Percentiles rank a stretch among this genome's conserved stretches.
Evolutionary conservation across 1,140 invertebrate genomes (phyloP).

Genomic region (Atta texana): DNA sequence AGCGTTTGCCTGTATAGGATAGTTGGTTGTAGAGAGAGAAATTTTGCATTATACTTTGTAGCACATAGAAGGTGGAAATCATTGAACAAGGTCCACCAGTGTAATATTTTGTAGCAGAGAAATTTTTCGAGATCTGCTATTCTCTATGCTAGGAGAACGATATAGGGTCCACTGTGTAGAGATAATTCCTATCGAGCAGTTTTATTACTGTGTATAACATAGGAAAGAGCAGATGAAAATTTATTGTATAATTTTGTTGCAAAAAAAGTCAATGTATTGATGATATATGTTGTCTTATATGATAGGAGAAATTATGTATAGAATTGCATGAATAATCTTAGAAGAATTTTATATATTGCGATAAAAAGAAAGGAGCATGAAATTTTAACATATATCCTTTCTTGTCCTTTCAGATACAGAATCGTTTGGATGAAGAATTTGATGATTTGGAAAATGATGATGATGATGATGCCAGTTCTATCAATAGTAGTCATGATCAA

Average conservation of each 20-base stretch:
- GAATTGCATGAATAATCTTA: neutral
- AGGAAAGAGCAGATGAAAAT: neutral
- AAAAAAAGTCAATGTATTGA: neutral
- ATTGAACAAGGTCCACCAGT: neutral
- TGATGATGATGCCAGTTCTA: constrained; percentile 79
- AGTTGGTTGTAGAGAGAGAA: neutral
- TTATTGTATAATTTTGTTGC: neutral
- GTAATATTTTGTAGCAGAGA: neutral
- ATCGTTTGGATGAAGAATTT: constrained; percentile 80
- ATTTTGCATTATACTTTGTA: neutral
- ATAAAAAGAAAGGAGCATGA: neutral
- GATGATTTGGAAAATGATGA: constrained; percentile 81
- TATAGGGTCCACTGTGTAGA: neutral
- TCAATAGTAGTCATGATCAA: constrained; percentile 81
- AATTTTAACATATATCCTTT: neutral
- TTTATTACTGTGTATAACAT: neutral
- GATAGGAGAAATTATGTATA: constrained; percentile 1
- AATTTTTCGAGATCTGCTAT: neutral
- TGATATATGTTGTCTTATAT: neutral
- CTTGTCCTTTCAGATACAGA: constrained; percentile 75
- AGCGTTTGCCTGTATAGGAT: neutral
- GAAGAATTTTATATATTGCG: neutral
- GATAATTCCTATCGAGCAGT: neutral
- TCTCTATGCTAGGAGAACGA: constrained; percentile 6
- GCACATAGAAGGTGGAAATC: neutral